phyloP scores from a whole-genome alignment of 2,797 vertebrate species.

The Anas acuta region DNA sequence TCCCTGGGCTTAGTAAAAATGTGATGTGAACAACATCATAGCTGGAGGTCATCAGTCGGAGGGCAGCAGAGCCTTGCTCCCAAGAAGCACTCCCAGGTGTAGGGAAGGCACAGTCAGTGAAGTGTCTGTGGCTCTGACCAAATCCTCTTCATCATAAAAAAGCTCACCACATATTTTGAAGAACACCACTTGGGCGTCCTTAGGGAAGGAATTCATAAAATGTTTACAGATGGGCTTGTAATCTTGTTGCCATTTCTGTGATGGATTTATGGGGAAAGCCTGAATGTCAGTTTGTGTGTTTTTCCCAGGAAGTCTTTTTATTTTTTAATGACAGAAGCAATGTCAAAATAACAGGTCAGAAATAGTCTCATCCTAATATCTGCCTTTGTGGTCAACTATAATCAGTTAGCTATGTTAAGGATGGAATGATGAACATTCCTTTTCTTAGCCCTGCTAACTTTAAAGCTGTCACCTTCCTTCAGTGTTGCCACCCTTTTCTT shows the following conservation, averaged over 20 bases:
- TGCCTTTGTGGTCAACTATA: not conserved
- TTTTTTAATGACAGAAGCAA: not conserved
- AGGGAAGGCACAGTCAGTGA: not conserved
- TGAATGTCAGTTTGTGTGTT: not conserved
- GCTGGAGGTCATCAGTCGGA: not conserved
- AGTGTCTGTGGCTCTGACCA: not conserved
- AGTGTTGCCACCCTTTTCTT: not conserved
- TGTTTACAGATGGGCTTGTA: not conserved
- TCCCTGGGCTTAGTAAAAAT: not conserved
- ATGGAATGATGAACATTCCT: not conserved
- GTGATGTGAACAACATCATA: not conserved
- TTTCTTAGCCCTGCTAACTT: not conserved
- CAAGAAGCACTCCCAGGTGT: not conserved
- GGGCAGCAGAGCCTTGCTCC: not conserved
- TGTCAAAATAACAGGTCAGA: not conserved
- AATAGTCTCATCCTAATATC: not conserved
- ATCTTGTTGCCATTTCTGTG: not conserved
- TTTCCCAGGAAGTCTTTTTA: not conserved
- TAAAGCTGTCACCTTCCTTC: not conserved
- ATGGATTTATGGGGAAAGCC: not conserved
- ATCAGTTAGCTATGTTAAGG: not conserved
- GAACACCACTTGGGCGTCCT: not conserved
- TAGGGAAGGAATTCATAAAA: not conserved
- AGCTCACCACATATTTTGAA: not conserved
- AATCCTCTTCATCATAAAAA: not conserved